Percentiles rank a stretch among this genome's conserved stretches.
Conservation (phyloP, 2,797 vertebrate species). For the Discoglossus pictus region DNA sequence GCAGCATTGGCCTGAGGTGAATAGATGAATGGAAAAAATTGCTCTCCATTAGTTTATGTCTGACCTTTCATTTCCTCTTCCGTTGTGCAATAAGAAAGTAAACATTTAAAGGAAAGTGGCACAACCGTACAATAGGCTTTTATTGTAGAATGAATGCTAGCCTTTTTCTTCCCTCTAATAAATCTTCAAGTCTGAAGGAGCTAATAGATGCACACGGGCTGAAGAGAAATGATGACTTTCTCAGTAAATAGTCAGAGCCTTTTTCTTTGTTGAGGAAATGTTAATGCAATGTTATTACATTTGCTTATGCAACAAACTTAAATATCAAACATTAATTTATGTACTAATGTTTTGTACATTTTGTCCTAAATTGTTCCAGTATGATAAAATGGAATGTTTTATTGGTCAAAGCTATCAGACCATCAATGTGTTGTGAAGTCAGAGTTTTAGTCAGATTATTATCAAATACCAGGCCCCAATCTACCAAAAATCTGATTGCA, state of each 20-base stretch:
- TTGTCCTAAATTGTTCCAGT: too few species aligned
- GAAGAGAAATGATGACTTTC: slow-evolving; percentile 44
- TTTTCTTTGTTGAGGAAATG: slow-evolving; percentile 28
- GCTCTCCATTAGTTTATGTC: slow-evolving; percentile 45
- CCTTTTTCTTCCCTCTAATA: slow-evolving; percentile 49
- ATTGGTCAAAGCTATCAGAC: too few species aligned
- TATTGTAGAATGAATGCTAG: slow-evolving; percentile 51
- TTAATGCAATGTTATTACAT: neutral
- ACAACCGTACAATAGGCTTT: slow-evolving; percentile 57
- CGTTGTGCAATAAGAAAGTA: slow-evolving; percentile 68
- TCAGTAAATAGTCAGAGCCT: slow-evolving; percentile 37
- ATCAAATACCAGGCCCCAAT: too few species aligned
- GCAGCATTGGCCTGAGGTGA: slow-evolving; percentile 55
- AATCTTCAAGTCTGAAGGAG: slow-evolving; percentile 49
- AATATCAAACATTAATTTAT: too few species aligned
- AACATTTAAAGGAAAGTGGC: slow-evolving; percentile 63
- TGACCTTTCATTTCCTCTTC: slow-evolving; percentile 66
- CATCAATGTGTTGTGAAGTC: too few species aligned
- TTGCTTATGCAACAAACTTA: too few species aligned
- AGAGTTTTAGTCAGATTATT: too few species aligned
- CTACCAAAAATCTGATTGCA: too few species aligned
- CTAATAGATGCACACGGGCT: slow-evolving; percentile 48
- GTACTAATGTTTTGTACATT: too few species aligned
- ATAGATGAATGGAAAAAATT: slow-evolving; percentile 55
- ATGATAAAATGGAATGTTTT: too few species aligned